phyloP scores from a whole-genome alignment of 2,888 invertebrate species.

The Heliconius erato region DNA sequence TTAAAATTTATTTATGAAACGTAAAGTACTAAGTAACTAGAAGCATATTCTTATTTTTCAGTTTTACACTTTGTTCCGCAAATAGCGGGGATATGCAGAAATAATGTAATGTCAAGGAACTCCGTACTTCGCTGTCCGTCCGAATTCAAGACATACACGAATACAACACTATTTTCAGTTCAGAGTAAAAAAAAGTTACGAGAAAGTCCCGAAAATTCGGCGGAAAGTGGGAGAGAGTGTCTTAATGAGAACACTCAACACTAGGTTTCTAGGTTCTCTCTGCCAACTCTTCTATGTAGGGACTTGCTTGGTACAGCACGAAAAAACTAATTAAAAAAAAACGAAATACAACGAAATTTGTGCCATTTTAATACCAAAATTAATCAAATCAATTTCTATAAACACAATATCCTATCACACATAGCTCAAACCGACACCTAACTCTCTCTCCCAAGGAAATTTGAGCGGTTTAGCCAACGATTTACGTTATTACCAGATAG shows the following conservation, averaged over 20 bases:
- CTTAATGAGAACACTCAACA: too few relatives aligned
- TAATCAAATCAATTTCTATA: neutral
- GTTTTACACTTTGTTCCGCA: too few relatives aligned
- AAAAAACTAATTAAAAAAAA: too few relatives aligned
- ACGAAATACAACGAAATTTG: too few relatives aligned
- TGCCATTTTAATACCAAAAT: neutral
- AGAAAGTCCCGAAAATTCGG: too few relatives aligned
- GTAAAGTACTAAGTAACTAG: too few relatives aligned
- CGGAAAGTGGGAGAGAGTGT: too few relatives aligned
- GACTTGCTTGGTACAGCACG: too few relatives aligned
- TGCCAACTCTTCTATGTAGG: too few relatives aligned
- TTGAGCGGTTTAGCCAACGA: conserved; percentile 82
- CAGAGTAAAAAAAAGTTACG: too few relatives aligned
- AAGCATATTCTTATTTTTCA: too few relatives aligned
- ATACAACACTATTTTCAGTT: neutral
- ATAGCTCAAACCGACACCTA: neutral
- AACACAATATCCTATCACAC: neutral
- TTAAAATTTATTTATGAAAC: neutral
- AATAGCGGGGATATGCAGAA: neutral
- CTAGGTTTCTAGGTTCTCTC: too few relatives aligned
- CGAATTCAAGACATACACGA: neutral
- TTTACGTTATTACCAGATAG: conserved; percentile 84
- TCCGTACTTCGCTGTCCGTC: neutral
- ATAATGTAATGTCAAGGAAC: neutral
- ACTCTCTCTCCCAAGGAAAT: conserved; percentile 58